A percentile compares a stretch with the other conserved stretches of the same genome.
Evolutionary conservation across 2,113 vertebrate genomes (phyloP).

Genomic region (Misgurnus mizolepis): DNA sequence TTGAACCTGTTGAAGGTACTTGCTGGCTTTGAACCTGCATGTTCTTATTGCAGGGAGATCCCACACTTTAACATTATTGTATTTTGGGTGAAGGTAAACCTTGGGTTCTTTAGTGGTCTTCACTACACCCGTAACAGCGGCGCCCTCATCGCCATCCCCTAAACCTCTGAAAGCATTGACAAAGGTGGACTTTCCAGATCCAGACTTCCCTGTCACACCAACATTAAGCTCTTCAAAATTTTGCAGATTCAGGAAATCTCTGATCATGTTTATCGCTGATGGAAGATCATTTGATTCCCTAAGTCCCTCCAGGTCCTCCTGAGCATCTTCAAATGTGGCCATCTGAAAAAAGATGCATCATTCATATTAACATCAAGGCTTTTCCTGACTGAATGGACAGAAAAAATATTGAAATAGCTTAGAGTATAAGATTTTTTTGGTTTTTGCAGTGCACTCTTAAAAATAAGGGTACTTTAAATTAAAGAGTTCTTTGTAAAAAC

Average conservation of each 20-base stretch:
- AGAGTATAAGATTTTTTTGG: too few relatives aligned
- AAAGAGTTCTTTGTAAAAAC: too few relatives aligned
- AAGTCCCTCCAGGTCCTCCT: slow-evolving; percentile 11
- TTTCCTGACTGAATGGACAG: not conserved
- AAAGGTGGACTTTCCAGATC: too few relatives aligned
- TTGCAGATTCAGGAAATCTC: slow-evolving; percentile 44
- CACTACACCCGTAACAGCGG: slow-evolving; percentile 69
- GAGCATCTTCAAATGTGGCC: not conserved
- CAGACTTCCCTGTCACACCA: slow-evolving; percentile 73
- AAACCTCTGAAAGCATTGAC: slow-evolving; percentile 55
- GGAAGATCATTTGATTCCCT: slow-evolving; percentile 29
- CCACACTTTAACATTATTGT: slow-evolving; percentile 69
- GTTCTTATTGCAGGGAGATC: slow-evolving; percentile 74
- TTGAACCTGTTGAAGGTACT: slow-evolving; percentile 62
- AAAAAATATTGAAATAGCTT: too few relatives aligned
- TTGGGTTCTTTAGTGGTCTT: slow-evolving; percentile 69
- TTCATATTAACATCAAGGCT: not conserved
- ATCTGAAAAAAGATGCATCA: not conserved
- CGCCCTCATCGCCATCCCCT: slow-evolving; percentile 63
- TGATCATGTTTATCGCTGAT: slow-evolving; percentile 43
- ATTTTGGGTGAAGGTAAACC: slow-evolving; percentile 65
- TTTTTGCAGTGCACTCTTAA: too few relatives aligned
- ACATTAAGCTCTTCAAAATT: slow-evolving; percentile 64
- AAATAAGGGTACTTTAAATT: too few relatives aligned
- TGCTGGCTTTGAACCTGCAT: slow-evolving; percentile 62